Conservation (phyloP, 2,113 vertebrate species). For the Platycercus adscitus region DNA sequence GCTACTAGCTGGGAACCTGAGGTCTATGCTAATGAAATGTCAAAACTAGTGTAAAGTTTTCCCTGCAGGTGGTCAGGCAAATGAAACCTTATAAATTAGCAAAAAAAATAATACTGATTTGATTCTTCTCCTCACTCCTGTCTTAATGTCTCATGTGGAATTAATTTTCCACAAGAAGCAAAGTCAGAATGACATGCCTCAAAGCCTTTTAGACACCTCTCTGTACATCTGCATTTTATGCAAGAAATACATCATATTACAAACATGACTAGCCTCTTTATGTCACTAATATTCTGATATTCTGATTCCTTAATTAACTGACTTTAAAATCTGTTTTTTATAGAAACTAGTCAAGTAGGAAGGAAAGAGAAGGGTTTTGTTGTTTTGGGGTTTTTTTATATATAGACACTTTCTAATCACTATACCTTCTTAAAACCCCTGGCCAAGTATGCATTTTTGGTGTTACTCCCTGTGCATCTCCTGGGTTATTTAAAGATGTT, state of each 20-base stretch:
- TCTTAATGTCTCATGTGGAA: neutral
- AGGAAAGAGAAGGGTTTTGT: neutral
- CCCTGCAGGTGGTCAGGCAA: neutral
- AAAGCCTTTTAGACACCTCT: neutral
- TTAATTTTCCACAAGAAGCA: neutral
- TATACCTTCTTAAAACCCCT: neutral
- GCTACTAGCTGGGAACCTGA: slow-evolving; percentile 4
- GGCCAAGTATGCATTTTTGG: neutral
- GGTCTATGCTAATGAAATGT: slow-evolving; percentile 32
- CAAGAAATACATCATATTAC: neutral
- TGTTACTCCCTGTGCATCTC: neutral
- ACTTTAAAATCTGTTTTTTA: neutral
- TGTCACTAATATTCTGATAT: neutral
- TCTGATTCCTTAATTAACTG: neutral
- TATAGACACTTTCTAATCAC: neutral
- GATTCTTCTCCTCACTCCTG: neutral
- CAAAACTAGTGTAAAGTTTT: slow-evolving; percentile 22
- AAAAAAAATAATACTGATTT: neutral
- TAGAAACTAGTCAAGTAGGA: neutral
- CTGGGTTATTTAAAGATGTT: neutral
- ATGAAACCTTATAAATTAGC: slow-evolving; percentile 7
- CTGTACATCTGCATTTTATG: neutral
- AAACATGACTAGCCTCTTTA: neutral
- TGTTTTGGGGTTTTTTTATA: neutral
- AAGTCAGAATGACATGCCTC: neutral